Conservation (phyloP, 1,140 invertebrate genomes). For the Drosophila subpulchrella region DNA sequence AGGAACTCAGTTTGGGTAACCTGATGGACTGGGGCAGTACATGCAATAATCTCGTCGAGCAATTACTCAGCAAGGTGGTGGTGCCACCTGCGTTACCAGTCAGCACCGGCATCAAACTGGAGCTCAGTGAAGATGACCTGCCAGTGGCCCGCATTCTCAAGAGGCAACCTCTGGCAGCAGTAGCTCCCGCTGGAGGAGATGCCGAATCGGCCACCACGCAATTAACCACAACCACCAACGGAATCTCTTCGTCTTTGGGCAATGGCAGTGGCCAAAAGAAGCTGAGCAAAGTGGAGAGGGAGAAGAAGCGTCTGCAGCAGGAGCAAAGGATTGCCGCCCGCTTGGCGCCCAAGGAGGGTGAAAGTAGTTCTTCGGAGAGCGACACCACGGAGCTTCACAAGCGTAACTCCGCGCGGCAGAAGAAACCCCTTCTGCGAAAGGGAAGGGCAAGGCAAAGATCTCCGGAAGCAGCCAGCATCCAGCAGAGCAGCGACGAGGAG, state of each 20-base stretch:
- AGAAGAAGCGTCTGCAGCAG: slow-evolving; percentile 74
- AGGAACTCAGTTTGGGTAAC: slow-evolving; percentile 31
- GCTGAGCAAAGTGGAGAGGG: slow-evolving; percentile 71
- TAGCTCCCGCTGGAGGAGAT: slow-evolving; percentile 11
- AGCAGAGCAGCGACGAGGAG: slow-evolving; percentile 13
- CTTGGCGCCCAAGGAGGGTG: slow-evolving; percentile 50
- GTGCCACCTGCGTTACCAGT: background rate
- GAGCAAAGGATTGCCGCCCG: slow-evolving; percentile 78
- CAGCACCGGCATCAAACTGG: slow-evolving; percentile 58
- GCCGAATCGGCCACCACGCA: slow-evolving; percentile 61
- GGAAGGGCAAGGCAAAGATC: slow-evolving; percentile 46
- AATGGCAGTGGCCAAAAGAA: slow-evolving; percentile 66
- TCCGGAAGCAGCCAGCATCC: slow-evolving; percentile 19
- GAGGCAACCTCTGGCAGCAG: slow-evolving; percentile 31
- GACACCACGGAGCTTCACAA: slow-evolving; percentile 75
- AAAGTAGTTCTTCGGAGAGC: slow-evolving; percentile 77
- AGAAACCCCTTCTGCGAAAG: slow-evolving; percentile 67
- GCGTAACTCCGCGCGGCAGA: slow-evolving; percentile 71
- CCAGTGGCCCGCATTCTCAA: slow-evolving; percentile 69
- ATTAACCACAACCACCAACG: slow-evolving; percentile 62
- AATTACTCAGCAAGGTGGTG: slow-evolving; percentile 52
- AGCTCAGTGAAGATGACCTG: slow-evolving; percentile 70
- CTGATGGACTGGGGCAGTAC: slow-evolving; percentile 78
- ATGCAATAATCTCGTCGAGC: slow-evolving; percentile 81
- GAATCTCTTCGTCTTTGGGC: slow-evolving; percentile 36